phyloP scores from a whole-genome alignment of 2,888 invertebrate genomes.

The Nomada flava region DNA sequence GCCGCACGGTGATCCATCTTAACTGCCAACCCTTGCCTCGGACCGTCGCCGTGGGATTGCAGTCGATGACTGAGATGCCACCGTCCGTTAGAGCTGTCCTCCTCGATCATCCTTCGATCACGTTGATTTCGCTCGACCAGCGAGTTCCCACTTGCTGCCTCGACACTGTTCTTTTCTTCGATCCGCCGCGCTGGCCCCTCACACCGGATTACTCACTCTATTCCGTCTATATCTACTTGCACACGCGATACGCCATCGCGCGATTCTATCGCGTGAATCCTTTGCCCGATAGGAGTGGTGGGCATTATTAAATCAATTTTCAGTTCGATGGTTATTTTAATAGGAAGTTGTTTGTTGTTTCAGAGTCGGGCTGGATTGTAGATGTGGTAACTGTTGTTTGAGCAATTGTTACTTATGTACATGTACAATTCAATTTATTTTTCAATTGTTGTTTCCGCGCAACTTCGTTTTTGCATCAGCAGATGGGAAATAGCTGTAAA shows the following conservation, averaged over 20 bases:
- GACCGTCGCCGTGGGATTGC: conserved; percentile 62
- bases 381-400: too few relatives aligned
- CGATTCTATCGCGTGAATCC: neutral
- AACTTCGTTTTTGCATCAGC: too few relatives aligned
- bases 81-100: conserved; percentile 75
- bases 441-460: too few relatives aligned
- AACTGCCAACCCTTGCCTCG: conserved; percentile 73
- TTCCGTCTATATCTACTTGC: neutral
- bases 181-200: neutral
- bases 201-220: neutral
- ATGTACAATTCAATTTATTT: too few relatives aligned
- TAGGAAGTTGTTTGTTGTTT: too few relatives aligned
- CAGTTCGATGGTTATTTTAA: too few relatives aligned
- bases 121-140: conserved; percentile 63
- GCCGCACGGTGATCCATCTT: conserved; percentile 80
- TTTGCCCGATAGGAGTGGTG: neutral
- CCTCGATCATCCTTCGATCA: conserved; percentile 74
- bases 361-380: too few relatives aligned
- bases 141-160: conserved; percentile 54
- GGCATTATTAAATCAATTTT: too few relatives aligned
- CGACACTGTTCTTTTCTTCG: conserved; percentile 56
- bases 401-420: too few relatives aligned
- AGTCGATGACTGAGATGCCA: conserved; percentile 74
- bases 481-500: too few relatives aligned
- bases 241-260: neutral